Percentiles rank a stretch among this genome's conserved stretches.
Conservation (phyloP, 2,113 vertebrate genomes). For the Strigops habroptila region DNA sequence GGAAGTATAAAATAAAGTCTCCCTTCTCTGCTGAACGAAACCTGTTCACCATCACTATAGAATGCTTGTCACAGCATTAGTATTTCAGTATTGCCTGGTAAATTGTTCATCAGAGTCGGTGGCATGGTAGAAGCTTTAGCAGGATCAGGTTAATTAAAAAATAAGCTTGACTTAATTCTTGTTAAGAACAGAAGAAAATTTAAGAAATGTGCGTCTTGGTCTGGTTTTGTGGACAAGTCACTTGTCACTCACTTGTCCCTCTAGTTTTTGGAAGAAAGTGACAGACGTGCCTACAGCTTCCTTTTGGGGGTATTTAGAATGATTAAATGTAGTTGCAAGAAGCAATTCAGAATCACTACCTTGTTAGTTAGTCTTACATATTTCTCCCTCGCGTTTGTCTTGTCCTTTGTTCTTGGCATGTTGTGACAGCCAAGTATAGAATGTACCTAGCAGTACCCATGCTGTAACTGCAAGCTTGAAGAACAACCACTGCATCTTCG, state of each 20-base stretch:
- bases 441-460: neutral
- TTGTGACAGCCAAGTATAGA: neutral
- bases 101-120: neutral
- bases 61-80: neutral
- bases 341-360: neutral
- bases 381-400: neutral
- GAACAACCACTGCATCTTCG: neutral
- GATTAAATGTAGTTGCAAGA: neutral
- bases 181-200: neutral
- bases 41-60: neutral
- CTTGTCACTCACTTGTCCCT: accelerated
- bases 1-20: neutral
- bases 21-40: neutral
- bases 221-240: neutral
- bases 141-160: neutral
- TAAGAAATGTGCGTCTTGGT: neutral
- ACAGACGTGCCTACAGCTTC: neutral
- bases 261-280: neutral
- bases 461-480: neutral
- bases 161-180: neutral
- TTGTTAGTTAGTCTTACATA: neutral
- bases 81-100: neutral
- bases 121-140: neutral
- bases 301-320: neutral
- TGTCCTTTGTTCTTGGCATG: neutral